A percentile compares a stretch with the other conserved stretches of the same genome.
phyloP scores from a whole-genome alignment of 2,797 vertebrate species.

The Acipenser ruthenus region DNA sequence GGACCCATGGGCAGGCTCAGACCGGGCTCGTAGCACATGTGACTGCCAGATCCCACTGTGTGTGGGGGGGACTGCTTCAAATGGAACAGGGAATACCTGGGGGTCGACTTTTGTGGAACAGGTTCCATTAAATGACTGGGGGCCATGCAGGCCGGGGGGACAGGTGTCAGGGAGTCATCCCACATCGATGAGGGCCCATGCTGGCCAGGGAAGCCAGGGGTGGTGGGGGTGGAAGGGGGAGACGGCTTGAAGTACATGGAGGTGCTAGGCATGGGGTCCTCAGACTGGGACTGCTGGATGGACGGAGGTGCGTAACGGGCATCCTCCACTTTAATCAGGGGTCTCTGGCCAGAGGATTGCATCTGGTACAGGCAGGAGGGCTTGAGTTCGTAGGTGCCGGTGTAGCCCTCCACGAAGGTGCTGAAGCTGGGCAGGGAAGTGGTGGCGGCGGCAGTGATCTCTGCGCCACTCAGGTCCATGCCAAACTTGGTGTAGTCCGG shows the following conservation, averaged over 20 bases:
- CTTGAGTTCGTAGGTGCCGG: conserved; percentile 88
- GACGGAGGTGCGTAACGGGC: conserved; percentile 66
- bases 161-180: conserved; percentile 75
- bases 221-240: conserved; percentile 87
- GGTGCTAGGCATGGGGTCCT: conserved; percentile 80
- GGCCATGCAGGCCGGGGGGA: conserved; percentile 67
- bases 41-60: conserved; percentile 55
- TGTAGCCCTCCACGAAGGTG: conserved; percentile 85
- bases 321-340: conserved; percentile 90
- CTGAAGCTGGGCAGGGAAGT: conserved; percentile 97
- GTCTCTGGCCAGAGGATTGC: conserved; percentile 62
- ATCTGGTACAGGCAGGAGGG: conserved; percentile 97
- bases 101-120: conserved; percentile 68
- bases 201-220: conserved; percentile 74
- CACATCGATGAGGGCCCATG: conserved; percentile 71
- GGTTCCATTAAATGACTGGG: conserved; percentile 67
- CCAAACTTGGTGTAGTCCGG: conserved; percentile 84
- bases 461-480: conserved; percentile 77
- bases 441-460: conserved; percentile 81
- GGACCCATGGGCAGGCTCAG: conserved; percentile 67
- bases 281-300: conserved; percentile 43
- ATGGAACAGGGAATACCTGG: conserved; percentile 76
- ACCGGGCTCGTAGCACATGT: conserved; percentile 62
- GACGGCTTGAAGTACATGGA: conserved; percentile 97
- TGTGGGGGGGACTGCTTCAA: conserved; percentile 85